Evolutionary conservation across 2,888 invertebrate species (phyloP), one percentile per base, ranked within the genome.

Genomic region (Caenorhabditis becei): DNA sequence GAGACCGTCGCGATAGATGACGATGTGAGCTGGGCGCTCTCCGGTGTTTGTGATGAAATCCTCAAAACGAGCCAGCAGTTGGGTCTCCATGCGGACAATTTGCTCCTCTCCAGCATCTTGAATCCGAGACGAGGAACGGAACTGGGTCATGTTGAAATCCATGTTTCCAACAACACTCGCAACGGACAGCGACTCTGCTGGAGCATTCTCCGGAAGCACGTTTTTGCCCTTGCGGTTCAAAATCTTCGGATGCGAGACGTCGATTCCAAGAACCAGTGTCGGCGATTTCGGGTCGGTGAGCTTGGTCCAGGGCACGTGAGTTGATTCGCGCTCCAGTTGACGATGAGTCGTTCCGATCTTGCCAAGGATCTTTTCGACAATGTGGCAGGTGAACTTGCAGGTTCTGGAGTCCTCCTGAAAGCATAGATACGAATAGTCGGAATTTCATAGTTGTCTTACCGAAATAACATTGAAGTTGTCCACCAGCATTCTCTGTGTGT

Each of bases 191-290:
- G 26, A 1, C 10, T 5, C 16, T 10, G 2, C 16, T 10, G 10
- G 2, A 1, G 28, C 91, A 1, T 37, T 18, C 62, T 92, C 88
- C 0, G 90, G 63, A n/a, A n/a, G n/a, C n/a, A n/a, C n/a, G n/a
- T n/a, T n/a, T n/a, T n/a, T n/a, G 0, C 89, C 92, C 91, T 47
- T 18, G 11, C 65, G 58, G 23, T 94, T 94, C 75, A 95, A 95
- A 0, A 95, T 95, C 1, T 95, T 94, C 0, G 96, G 96, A 92
- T 97, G 96, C 0, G 96, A 96, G 2, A 97, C 96, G 92, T 97
- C 96, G 5, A 96, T 96, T 0, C 96, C 96, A 26, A 96, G 93
- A n/a, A 94, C 93, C 93, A 94, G 94, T 16, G 93, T 93, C 0
- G 94, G 94, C 0, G 85, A 89, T 5, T 85, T 49, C 1, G 72